Evolutionary conservation across 2,888 invertebrate species (phyloP).

Genomic region (Melanostoma mellinum): DNA sequence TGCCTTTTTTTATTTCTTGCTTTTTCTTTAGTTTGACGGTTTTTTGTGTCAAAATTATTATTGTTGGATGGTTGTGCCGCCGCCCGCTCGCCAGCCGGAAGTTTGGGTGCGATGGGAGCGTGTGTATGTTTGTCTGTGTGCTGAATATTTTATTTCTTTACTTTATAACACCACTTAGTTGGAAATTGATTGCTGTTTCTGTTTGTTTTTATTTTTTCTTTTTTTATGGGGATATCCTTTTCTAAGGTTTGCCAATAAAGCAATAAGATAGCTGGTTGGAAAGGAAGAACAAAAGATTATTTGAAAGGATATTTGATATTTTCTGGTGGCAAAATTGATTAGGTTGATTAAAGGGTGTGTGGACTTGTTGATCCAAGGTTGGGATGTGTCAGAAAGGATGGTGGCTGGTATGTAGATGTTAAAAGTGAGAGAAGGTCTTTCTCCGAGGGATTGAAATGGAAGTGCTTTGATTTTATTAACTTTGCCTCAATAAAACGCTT

Average conservation of each 20-base stretch:
- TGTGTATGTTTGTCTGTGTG: slow-evolving; percentile 21
- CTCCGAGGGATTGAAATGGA: not conserved
- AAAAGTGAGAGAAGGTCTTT: not conserved
- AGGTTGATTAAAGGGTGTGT: slow-evolving; percentile 41
- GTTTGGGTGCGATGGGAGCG: not conserved
- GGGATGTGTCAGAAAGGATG: slow-evolving; percentile 2
- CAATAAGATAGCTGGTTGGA: not conserved
- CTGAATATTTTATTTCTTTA: slow-evolving; percentile 59
- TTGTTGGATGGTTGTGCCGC: slow-evolving; percentile 1
- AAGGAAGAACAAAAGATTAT: slow-evolving; percentile 34
- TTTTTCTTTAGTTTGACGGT: slow-evolving; percentile 18
- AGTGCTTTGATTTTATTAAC: too few relatives aligned
- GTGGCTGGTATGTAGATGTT: not conserved
- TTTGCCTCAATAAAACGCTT: too few relatives aligned
- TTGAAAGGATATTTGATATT: slow-evolving; percentile 65
- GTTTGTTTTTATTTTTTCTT: slow-evolving; percentile 31
- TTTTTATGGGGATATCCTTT: slow-evolving; percentile 13
- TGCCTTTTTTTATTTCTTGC: not conserved
- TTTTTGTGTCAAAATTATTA: slow-evolving; percentile 35
- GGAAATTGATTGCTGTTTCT: slow-evolving; percentile 60
- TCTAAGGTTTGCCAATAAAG: slow-evolving; percentile 1
- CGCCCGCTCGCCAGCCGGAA: slow-evolving; percentile 3
- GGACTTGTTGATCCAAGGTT: slow-evolving; percentile 63
- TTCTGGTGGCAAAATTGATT: slow-evolving; percentile 53
- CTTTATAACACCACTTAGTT: slow-evolving; percentile 55